Evolutionary conservation across 2,888 invertebrate species (phyloP), one percentile per base, ranked within the genome.

Genomic region (Corythucha ciliata): DNA sequence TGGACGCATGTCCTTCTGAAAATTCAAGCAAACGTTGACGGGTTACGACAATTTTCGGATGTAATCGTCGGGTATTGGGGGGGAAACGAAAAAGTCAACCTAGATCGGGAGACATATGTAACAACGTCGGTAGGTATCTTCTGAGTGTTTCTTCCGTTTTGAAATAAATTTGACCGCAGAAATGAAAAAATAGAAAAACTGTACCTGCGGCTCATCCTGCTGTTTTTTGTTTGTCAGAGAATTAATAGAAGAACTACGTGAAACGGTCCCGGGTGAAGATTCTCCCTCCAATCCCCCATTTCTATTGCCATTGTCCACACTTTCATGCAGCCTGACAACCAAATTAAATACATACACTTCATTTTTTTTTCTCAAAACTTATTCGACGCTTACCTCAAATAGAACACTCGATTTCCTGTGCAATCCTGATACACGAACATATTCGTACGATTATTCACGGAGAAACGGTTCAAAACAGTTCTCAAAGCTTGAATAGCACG

Each of bases 361-460:
- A 33, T 21, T 45, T 4, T 22, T 48, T 48, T 21, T 21, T 14
- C 18, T 6, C 22, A 22, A 46, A 24, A 26, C n/a, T 16, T 2
- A 7, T 53, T n/a, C n/a, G n/a, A n/a, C n/a, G n/a, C n/a, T n/a
- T 64, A 70, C 69, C 73, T 66, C 32, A 75, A 59, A 64, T 80
- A 80, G 63, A 79, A 80, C 0, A 80, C 79, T 60, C 77, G 77
- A 59, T 77, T 77, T 14, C 72, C 72, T 52, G 72, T 70, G 33
- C 70, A 73, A 60, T 83, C 82, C 63, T 76, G 75, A 63, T 81
- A 81, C 12, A 84, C 83, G 68, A 82, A 84, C 82, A 84, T 81
- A 65, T 84, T 83, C 57, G 71, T 77, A 33, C 83, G 71, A 63
- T 85, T 84, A 58, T 72, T 74, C 1, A 84, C 83, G 2, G 79